Conservation (phyloP, 2,888 invertebrate genomes). For the Scrobipalpa atriplicella region DNA sequence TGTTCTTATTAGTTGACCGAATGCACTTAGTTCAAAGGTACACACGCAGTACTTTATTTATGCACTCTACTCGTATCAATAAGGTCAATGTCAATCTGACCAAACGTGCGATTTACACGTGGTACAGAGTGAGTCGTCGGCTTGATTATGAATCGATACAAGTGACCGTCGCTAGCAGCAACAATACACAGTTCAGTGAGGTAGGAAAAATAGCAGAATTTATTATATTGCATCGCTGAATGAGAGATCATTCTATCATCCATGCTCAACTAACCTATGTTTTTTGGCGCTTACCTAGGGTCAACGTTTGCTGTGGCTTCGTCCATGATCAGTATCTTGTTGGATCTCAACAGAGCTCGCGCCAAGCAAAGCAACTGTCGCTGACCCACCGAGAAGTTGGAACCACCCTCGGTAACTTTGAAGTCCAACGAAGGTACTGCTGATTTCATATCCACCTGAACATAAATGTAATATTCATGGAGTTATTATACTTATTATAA, state of each 20-base stretch:
- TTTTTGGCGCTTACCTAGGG: slow-evolving; percentile 78
- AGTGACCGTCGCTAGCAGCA: no score
- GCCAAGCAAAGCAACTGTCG: slow-evolving; percentile 91
- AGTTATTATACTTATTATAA: not conserved
- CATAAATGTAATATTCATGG: slow-evolving; percentile 15
- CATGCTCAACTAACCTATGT: no score
- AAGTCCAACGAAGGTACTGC: slow-evolving; percentile 85
- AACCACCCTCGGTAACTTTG: slow-evolving; percentile 87
- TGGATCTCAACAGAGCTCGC: slow-evolving; percentile 88
- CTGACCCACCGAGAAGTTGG: slow-evolving; percentile 91
- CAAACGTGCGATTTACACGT: not conserved
- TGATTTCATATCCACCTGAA: slow-evolving; percentile 89
- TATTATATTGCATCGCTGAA: no score
- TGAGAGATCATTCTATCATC: no score
- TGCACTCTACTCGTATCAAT: no score
- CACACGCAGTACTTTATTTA: no score
- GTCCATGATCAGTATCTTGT: slow-evolving; percentile 86
- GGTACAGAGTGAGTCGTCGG: no score
- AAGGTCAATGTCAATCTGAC: not conserved
- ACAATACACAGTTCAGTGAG: no score
- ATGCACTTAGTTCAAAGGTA: no score
- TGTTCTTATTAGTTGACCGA: no score
- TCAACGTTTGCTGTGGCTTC: slow-evolving; percentile 84
- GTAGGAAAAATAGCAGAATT: no score
- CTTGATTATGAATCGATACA: no score